Evolutionary conservation across 2,888 invertebrate genomes (phyloP), one percentile per base, ranked within the genome.

Genomic region (Apamea anceps): DNA sequence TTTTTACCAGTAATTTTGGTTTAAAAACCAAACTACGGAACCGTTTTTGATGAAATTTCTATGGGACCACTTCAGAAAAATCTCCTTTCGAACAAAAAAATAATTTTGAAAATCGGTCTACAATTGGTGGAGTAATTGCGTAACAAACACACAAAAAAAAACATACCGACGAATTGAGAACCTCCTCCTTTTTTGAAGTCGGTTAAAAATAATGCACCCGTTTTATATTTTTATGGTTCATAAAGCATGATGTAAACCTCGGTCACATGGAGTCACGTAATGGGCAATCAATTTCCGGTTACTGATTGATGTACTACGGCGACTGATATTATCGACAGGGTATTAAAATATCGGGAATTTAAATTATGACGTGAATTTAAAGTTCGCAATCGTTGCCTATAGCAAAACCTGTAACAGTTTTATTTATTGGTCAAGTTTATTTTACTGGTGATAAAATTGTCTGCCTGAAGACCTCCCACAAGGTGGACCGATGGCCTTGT

Each of bases 251-350:
- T 70, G 75, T 75, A 77, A 73, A 68, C 32, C 63, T 71, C 68
- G 80, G 77, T 72, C 85, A 70, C 51, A 77, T 57, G 76, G 42
- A 77, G 79, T 75, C 65, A 63, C 76, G 75, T 82, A 80, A 87
- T 82, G 85, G 77, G 45, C 77, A 67, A 82, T 87, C 75, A 82
- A 86, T 88, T 84, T 87, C 80, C 84, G 77, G 54, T 25, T 63
- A 37, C 77, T 78, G 88, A 86, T 86, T 85, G 82, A 87, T 87
- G 66, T 68, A 75, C 42, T 77, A 62, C 71, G 67, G 81, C 74
- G 37, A 45, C 74, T 65, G 88, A 77, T 80, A 80, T 73, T 80
- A 86, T 88, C 84, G 86, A 70, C 78, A 75, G 45, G 37, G 70
- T 57, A 83, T 80, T 84, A 82, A 86, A 82, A 76, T 74, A 62